Evolutionary conservation across 2,888 invertebrate genomes (phyloP), one percentile per base, ranked within the genome.

Genomic region (Meta bourneti): DNA sequence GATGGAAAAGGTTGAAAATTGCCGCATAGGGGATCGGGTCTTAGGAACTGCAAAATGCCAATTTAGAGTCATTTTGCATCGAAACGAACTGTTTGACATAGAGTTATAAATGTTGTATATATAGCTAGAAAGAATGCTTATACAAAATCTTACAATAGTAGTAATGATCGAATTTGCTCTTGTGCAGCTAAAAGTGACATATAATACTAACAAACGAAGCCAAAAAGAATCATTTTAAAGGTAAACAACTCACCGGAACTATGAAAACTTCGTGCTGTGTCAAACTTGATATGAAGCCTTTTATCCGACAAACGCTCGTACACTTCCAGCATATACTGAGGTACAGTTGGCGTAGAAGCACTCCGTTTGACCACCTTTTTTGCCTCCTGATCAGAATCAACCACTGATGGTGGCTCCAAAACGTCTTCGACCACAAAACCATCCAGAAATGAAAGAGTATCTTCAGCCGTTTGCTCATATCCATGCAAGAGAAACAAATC

Each of bases 301-400:
- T 71, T 84, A 84, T 89, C 79, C 69, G 54, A 80, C 19, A 92
- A 49, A 34, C 78, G 34, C 9, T 92, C 75, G 13, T 92, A 92
- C 5, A 92, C 20, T 69, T 92, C 89, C 74, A 92, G n/a, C 92
- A 92, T 92, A 52, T 90, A 92, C 34, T 87, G 89, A 6, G 92
- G 92, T 9, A 92, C 89, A 0, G 11, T 9, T 0, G 69, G 61
- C 61, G 5, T 6, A n/a, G 54, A 49, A 16, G 51, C 19, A 19
- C 89, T 89, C 11, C 81, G 86, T 69, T 92, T 88, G 48, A 69
- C 54, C 9, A 88, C 74, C 51, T 34, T 88, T 70, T 69, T 87
- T 19, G 51, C 80, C 75, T 69, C 9, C 11, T 2, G 7, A 9
- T 4, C 20, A 6, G 34, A 7, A 11, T 80, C 80, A 9, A 11